Evolutionary conservation across 1,140 invertebrate species (phyloP).

Genomic region (Dermatophagoides farinae): DNA sequence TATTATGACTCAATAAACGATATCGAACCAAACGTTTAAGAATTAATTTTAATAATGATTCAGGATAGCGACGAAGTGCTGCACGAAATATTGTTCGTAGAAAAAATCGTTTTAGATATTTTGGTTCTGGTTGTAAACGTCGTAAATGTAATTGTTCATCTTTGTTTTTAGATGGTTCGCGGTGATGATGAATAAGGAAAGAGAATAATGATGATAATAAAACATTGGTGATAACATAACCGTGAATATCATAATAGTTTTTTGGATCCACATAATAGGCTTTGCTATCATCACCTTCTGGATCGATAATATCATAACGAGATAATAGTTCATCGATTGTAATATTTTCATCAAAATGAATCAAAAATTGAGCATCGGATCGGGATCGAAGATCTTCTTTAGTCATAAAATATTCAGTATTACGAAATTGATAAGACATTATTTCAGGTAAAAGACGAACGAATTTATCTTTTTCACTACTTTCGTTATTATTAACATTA

Average conservation of each 20-base stretch:
- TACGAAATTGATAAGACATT: not conserved
- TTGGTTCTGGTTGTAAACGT: not conserved
- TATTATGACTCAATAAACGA: too few relatives aligned
- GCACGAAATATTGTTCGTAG: not conserved
- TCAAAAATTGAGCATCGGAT: not conserved
- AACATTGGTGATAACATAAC: not conserved
- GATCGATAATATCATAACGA: not conserved
- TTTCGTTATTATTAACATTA: too few relatives aligned
- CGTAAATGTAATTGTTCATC: not conserved
- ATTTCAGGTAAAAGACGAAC: not conserved
- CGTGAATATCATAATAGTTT: conserved; percentile 1
- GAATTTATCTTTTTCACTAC: too few relatives aligned
- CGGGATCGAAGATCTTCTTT: not conserved
- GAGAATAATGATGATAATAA: not conserved
- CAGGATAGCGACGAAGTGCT: too few relatives aligned
- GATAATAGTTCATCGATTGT: not conserved
- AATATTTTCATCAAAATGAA: too few relatives aligned
- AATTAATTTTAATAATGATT: too few relatives aligned
- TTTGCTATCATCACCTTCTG: not conserved
- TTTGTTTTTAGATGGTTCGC: not conserved
- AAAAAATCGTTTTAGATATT: not conserved
- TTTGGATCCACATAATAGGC: not conserved
- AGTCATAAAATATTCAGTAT: conserved; percentile 1
- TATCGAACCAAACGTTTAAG: too few relatives aligned
- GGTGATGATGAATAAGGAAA: not conserved